Percentiles rank a stretch among this genome's conserved stretches.
phyloP scores from a whole-genome alignment of 1,140 invertebrate genomes.

The Charaxes varanes region DNA sequence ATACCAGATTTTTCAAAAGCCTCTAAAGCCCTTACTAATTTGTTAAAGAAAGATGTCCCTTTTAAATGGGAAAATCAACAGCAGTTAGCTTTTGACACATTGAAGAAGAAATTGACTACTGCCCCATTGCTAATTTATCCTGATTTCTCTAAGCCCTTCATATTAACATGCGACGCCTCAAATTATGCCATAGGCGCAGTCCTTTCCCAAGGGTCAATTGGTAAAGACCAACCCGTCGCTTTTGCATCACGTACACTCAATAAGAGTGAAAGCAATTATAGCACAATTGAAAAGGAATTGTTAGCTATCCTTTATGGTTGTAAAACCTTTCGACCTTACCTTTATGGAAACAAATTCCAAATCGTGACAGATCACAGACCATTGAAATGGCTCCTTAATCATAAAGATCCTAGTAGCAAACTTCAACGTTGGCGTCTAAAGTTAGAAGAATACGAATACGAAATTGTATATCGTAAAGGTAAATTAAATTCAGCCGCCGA shows the following conservation, averaged over 20 bases:
- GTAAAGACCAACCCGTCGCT: slow-evolving; percentile 2
- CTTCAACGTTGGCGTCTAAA: slow-evolving; percentile 15
- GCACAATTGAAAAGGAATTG: not conserved
- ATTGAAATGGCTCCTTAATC: slow-evolving; percentile 64
- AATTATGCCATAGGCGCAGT: not conserved
- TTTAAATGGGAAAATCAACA: slow-evolving; percentile 12
- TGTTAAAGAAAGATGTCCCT: slow-evolving; percentile 18
- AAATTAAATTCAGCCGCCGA: slow-evolving; percentile 15
- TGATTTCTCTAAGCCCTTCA: slow-evolving; percentile 1
- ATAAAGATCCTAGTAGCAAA: slow-evolving; percentile 44
- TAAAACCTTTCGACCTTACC: slow-evolving; percentile 32
- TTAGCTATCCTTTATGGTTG: slow-evolving; percentile 1
- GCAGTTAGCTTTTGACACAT: slow-evolving; percentile 7
- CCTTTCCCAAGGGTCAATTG: slow-evolving; percentile 1
- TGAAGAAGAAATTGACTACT: slow-evolving; percentile 18
- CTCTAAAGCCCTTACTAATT: slow-evolving; percentile 11
- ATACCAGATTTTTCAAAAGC: slow-evolving; percentile 3
- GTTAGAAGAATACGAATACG: slow-evolving; percentile 14
- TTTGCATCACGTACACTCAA: slow-evolving; percentile 8
- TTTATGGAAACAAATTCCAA: slow-evolving; percentile 65
- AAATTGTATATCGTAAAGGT: slow-evolving; percentile 12
- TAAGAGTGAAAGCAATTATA: too few species aligned
- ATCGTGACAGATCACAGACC: slow-evolving; percentile 72
- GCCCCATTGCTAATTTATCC: not conserved
- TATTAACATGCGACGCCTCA: slow-evolving; percentile 3